Percentiles rank a stretch among this genome's conserved stretches.
phyloP scores from a whole-genome alignment of 1,140 invertebrate genomes.

The Rhopalosiphum padi region DNA sequence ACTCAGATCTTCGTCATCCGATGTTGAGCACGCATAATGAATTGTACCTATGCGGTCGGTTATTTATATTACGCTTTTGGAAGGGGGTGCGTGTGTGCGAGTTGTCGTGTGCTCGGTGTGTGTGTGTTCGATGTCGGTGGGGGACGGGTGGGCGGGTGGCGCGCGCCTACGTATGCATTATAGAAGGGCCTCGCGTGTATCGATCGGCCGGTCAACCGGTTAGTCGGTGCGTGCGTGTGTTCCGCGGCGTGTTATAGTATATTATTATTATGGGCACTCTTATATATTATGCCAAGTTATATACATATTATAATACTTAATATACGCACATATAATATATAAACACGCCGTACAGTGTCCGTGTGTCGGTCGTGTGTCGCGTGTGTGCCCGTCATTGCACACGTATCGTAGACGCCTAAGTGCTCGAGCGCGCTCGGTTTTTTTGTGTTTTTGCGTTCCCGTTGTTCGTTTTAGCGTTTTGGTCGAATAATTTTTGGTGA shows the following conservation, averaged over 20 bases:
- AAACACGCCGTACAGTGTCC: background rate
- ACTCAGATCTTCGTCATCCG: background rate
- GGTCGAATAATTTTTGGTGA: background rate
- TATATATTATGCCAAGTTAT: background rate
- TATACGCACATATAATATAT: background rate
- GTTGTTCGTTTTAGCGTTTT: background rate
- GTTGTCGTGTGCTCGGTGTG: background rate
- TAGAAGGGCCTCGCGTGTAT: slow-evolving; percentile 6
- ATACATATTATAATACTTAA: background rate
- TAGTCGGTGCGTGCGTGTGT: slow-evolving; percentile 43
- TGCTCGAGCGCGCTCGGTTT: too few species aligned
- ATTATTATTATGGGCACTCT: background rate
- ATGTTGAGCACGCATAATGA: background rate
- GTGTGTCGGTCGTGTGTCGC: background rate
- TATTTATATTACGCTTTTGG: background rate
- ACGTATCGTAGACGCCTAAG: background rate
- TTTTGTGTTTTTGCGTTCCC: background rate
- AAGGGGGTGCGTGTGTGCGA: background rate
- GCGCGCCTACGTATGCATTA: slow-evolving; percentile 22
- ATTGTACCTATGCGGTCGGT: background rate
- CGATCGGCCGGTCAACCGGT: slow-evolving; percentile 52
- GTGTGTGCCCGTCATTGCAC: background rate
- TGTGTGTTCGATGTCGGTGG: background rate
- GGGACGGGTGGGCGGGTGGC: background rate
- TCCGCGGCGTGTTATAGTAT: background rate